These are phyloP conservation scores for Lontra canadensis DNA, from an alignment of 2,113 vertebrate species.

Conservation along the genomic window DNA sequence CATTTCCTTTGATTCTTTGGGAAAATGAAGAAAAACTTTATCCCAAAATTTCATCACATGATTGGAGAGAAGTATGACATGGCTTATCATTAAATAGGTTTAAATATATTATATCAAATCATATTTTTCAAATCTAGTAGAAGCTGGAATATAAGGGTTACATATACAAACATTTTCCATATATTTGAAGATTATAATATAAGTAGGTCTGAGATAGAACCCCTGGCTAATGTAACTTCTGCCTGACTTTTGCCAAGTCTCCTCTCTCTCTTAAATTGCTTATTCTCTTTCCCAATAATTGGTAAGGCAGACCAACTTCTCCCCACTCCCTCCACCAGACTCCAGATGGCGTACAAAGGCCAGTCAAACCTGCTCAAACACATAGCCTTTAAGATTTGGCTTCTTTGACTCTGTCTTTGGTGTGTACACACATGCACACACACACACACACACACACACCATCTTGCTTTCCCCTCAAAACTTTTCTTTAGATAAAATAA, in stretches of 20 bases:
- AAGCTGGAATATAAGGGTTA: neutral
- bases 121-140: conserved; percentile 4
- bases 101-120: neutral
- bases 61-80: neutral
- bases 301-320: neutral
- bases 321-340: neutral
- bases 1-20: neutral
- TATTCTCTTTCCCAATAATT: neutral
- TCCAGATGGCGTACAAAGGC: neutral
- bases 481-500: conserved; percentile 60
- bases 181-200: neutral
- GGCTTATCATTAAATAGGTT: neutral
- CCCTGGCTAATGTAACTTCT: neutral
- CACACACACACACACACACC: neutral
- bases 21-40: neutral
- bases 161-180: neutral
- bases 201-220: neutral
- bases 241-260: neutral
- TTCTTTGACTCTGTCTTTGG: conserved; percentile 16
- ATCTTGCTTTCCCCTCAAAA: conserved; percentile 38
- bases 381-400: neutral
- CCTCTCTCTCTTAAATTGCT: neutral
- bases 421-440: neutral
- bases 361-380: neutral
- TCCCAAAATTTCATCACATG: neutral